phyloP scores from a whole-genome alignment of 2,888 invertebrate genomes.

The Heteropelma amictum region DNA sequence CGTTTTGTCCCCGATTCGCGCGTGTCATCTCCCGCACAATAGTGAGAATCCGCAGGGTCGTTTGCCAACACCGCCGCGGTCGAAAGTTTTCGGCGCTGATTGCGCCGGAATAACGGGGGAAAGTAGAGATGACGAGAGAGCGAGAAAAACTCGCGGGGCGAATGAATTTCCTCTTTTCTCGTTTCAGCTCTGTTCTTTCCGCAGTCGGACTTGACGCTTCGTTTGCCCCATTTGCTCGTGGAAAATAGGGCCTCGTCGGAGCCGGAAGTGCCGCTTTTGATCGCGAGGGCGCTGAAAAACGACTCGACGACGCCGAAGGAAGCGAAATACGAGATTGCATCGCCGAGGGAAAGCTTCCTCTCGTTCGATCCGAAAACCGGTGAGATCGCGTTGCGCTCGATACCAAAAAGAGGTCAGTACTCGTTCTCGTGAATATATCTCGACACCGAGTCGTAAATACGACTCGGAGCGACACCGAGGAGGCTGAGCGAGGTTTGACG shows the following conservation, averaged over 20 bases:
- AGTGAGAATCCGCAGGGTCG: slow-evolving; percentile 27
- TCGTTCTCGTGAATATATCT: too few species aligned
- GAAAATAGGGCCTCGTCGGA: slow-evolving; percentile 56
- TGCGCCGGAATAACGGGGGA: too few species aligned
- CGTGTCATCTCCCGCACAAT: slow-evolving; percentile 32
- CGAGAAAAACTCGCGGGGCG: not conserved
- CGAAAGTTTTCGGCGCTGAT: not conserved
- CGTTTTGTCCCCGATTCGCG: slow-evolving; percentile 47
- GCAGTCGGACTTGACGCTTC: slow-evolving; percentile 71
- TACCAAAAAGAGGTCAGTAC: slow-evolving; percentile 65
- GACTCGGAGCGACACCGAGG: slow-evolving; percentile 6
- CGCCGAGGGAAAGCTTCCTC: slow-evolving; percentile 59
- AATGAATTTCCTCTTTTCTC: slow-evolving; percentile 38
- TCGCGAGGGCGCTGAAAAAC: slow-evolving; percentile 67
- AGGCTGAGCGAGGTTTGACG: not conserved
- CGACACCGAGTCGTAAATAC: not conserved
- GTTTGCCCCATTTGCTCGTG: slow-evolving; percentile 66
- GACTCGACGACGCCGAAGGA: slow-evolving; percentile 64
- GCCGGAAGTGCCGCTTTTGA: slow-evolving; percentile 63
- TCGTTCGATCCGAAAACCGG: slow-evolving; percentile 56
- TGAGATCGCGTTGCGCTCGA: slow-evolving; percentile 58
- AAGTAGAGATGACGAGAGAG: not conserved
- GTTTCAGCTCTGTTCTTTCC: slow-evolving; percentile 74
- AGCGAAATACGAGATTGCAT: slow-evolving; percentile 64
- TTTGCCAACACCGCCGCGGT: slow-evolving; percentile 27